Evolutionary conservation across 2,113 vertebrate species (phyloP).

Genomic region (Cranoglanis bouderius): DNA sequence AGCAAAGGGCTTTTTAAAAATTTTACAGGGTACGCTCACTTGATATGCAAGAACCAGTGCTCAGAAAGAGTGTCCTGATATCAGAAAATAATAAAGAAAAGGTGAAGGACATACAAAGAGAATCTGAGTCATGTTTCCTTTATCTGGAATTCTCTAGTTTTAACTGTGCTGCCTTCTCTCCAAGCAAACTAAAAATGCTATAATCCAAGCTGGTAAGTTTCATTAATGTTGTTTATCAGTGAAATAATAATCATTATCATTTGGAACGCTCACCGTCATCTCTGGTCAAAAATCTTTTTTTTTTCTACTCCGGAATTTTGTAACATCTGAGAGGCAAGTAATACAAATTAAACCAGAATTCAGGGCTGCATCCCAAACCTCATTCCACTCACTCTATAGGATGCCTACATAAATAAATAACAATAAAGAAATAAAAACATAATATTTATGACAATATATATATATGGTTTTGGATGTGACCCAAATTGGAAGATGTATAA

Average conservation of each 20-base stretch:
- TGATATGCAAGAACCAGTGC: not conserved
- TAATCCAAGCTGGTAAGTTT: not conserved
- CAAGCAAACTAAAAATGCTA: not conserved
- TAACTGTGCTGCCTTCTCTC: not conserved
- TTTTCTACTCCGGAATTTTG: not conserved
- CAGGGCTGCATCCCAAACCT: not conserved
- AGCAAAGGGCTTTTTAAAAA: not conserved
- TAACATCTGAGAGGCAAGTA: not conserved
- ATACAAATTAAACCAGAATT: not conserved
- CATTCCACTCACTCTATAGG: not conserved
- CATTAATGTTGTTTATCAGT: not conserved
- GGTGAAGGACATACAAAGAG: not conserved
- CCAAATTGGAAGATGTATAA: too few species aligned
- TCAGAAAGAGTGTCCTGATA: not conserved
- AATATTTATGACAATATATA: too few species aligned
- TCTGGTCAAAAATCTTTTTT: not conserved
- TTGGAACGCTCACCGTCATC: not conserved
- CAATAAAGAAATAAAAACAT: not conserved
- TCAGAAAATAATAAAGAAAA: not conserved
- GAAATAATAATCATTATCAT: not conserved
- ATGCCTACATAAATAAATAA: not conserved
- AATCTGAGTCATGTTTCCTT: not conserved
- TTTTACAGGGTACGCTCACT: not conserved
- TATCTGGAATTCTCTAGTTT: not conserved
- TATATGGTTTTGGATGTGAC: too few species aligned